Base-by-base conservation (phyloP, 1,140 invertebrate species). In the Coelopa frigida region DNA sequence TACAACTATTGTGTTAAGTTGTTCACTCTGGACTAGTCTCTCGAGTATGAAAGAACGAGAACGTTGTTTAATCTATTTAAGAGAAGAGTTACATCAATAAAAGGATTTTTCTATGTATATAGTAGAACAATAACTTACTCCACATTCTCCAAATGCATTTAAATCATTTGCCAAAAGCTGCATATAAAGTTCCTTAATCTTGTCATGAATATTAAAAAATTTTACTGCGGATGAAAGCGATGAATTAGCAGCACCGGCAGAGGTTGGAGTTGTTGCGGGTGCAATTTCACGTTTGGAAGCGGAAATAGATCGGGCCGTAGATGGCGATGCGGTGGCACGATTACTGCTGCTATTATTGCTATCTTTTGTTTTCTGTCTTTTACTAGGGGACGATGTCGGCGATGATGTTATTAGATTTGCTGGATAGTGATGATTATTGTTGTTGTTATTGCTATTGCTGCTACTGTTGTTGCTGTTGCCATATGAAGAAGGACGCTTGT, bases 1-100 rank as follows among this genome's bases (percentile, higher is more conserved):
- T 49, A 94, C 76, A 55, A 94, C 85, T 59, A 95, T 74, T 53
- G 87, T 91, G 67, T 92, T 90, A 40, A 94, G 75, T 64, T 82
- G 81, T 65, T 94, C 89, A 61, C 81, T 78, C 63, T 82, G 79
- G 55, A 94, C 82, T 56, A 94, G 73, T 68, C 88, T 85, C 58
- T 89, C 85, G 67, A 95, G 74, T 52, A 91, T 75, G 70, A 89
- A 81, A 53, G 87, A 87, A 58, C 66, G 60, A 12, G 56, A 65
- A 23, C 62, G 59, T 27, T 67, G 66, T 39, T 63, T 68, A 3
- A 64, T 27, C 18, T 41, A 12, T 41, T n/a, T 2, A 14, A 12
- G 2, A 40, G 2, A 40, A 7, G 26, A 23, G 3, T 22, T 7
- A 40, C 26, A 5, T 21, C 5, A 23, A 40, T 4, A 40, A 23